phyloP scores from a whole-genome alignment of 2,888 invertebrate genomes.

The Drosophila nr. medialis region DNA sequence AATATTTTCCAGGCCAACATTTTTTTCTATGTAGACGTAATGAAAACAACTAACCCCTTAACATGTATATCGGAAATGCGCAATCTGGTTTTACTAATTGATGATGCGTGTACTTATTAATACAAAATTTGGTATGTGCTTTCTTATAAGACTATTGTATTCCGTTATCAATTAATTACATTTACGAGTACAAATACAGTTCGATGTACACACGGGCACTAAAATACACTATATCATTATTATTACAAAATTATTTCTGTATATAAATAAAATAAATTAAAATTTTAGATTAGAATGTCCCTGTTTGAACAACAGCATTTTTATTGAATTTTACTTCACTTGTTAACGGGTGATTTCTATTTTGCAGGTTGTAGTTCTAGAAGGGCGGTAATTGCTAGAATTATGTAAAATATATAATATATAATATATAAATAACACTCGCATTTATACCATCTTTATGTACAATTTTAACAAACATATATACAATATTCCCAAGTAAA shows the following conservation, averaged over 20 bases:
- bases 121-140: slow-evolving; percentile 72
- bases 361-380: neutral
- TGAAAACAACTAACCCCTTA: neutral
- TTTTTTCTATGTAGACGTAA: neutral
- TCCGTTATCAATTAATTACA: slow-evolving; percentile 32
- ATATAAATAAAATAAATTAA: slow-evolving; percentile 17
- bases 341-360: neutral
- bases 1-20: neutral
- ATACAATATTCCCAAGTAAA: slow-evolving; percentile 11
- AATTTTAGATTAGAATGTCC: slow-evolving; percentile 15
- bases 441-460: slow-evolving; percentile 32
- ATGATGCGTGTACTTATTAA: slow-evolving; percentile 18
- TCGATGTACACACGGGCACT: slow-evolving; percentile 56
- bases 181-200: slow-evolving; percentile 39
- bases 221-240: slow-evolving; percentile 25
- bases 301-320: slow-evolving; percentile 1
- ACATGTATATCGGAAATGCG: neutral
- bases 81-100: slow-evolving; percentile 9
- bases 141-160: slow-evolving; percentile 44
- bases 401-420: slow-evolving; percentile 7
- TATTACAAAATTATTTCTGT: slow-evolving; percentile 3
- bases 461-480: slow-evolving; percentile 48
- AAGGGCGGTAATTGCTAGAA: neutral
- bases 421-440: slow-evolving; percentile 8
- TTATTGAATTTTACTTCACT: slow-evolving; percentile 4